These are phyloP conservation scores for Diplolepis rosae DNA, from an alignment of 2,888 invertebrate genomes.

Conservation along the genomic window DNA sequence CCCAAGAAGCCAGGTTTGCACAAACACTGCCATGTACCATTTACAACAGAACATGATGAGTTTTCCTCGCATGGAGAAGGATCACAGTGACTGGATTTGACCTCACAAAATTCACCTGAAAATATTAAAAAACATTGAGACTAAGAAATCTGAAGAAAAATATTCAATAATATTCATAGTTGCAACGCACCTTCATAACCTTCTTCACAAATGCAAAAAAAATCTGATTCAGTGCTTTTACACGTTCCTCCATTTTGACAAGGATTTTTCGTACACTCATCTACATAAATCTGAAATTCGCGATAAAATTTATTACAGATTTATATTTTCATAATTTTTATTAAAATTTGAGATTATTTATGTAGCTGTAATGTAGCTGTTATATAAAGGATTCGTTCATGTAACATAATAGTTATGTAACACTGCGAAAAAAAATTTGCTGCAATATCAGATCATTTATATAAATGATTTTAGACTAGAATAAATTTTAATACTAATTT, in stretches of 20 bases:
- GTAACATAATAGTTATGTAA: background rate
- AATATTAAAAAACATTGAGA: constrained; percentile 5
- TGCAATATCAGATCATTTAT: too few species aligned
- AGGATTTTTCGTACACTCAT: constrained; percentile 72
- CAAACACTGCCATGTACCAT: constrained; percentile 74
- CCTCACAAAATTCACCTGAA: constrained; percentile 75
- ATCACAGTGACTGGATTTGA: constrained; percentile 75
- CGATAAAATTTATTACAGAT: background rate
- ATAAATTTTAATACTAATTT: too few species aligned
- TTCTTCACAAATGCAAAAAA: constrained; percentile 71
- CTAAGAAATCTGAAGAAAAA: background rate
- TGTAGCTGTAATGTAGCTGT: background rate
- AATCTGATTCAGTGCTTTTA: constrained; percentile 72
- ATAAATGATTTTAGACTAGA: too few species aligned
- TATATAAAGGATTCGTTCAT: background rate
- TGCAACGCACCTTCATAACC: constrained; percentile 61
- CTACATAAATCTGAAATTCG: constrained; percentile 45
- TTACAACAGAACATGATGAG: constrained; percentile 69
- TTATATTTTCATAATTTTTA: background rate
- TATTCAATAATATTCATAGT: background rate
- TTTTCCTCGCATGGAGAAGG: constrained; percentile 74
- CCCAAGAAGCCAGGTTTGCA: constrained; percentile 76
- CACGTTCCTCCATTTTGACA: constrained; percentile 76
- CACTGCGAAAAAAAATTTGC: too few species aligned
- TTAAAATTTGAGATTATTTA: background rate